These are phyloP conservation scores for Limnodromus scolopaceus DNA, from an alignment of 2,797 vertebrate genomes.

Conservation along the genomic window DNA sequence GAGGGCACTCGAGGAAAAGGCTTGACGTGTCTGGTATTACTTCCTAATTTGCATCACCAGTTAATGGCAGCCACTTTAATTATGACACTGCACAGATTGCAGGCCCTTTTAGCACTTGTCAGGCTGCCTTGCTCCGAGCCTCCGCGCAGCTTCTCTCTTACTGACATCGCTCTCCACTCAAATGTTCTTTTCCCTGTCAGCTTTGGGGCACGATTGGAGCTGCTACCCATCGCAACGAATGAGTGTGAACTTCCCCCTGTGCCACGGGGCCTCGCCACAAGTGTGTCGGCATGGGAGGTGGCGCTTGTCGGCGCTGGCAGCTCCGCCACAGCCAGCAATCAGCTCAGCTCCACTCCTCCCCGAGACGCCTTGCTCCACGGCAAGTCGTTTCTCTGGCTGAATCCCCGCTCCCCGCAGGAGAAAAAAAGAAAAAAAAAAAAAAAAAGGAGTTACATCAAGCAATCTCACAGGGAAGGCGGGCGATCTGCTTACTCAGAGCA, in stretches of 20 bases:
- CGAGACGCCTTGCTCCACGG: fast-evolving
- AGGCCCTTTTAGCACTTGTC: constrained; percentile 33
- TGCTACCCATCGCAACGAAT: not conserved
- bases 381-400: not conserved
- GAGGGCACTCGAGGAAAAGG: not conserved
- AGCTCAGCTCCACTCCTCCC: not conserved
- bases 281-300: not conserved
- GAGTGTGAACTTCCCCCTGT: not conserved
- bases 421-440: no score
- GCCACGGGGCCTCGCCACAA: not conserved
- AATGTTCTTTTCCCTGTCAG: constrained; percentile 32
- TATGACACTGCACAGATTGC: not conserved
- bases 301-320: not conserved
- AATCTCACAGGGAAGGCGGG: not conserved
- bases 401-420: not conserved
- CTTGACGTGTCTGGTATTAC: not conserved
- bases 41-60: not conserved
- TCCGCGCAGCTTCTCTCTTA: not conserved
- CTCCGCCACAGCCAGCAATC: not conserved
- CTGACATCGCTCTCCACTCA: not conserved
- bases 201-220: constrained; percentile 18
- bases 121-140: constrained; percentile 5
- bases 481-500: constrained; percentile 42
- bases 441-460: not conserved
- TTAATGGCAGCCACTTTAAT: constrained; percentile 22